These are phyloP conservation scores for Eristalis tenax DNA, from an alignment of 2,888 invertebrate species.

Conservation along the genomic window DNA sequence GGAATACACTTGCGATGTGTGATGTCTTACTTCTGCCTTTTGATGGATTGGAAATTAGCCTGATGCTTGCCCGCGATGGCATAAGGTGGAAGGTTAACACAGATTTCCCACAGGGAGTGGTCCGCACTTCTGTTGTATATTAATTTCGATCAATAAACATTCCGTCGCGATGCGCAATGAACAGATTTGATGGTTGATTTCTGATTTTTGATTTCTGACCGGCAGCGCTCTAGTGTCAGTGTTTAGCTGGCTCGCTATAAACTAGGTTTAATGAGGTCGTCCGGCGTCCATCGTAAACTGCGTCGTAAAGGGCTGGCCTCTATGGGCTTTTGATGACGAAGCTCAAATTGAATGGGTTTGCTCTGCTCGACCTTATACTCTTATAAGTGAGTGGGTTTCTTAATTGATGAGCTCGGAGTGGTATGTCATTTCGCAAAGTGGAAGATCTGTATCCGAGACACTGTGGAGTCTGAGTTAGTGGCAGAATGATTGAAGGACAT, in stretches of 20 bases:
- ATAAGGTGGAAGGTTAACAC: constrained; percentile 57
- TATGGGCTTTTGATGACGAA: neutral
- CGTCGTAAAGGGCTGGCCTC: neutral
- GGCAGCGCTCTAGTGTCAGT: neutral
- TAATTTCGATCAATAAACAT: constrained; percentile 12
- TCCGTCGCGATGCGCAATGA: neutral
- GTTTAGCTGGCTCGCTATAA: neutral
- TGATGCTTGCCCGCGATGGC: constrained; percentile 25
- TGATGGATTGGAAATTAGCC: constrained; percentile 70
- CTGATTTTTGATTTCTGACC: neutral
- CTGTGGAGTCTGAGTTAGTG: neutral
- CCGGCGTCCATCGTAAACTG: neutral
- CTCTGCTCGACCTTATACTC: neutral
- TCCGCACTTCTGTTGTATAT: neutral
- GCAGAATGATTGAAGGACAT: neutral
- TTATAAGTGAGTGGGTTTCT: neutral
- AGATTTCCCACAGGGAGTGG: neutral
- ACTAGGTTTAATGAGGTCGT: neutral
- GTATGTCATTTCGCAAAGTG: neutral
- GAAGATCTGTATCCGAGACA: neutral
- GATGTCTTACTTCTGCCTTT: constrained; percentile 63
- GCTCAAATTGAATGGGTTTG: neutral
- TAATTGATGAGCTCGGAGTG: neutral
- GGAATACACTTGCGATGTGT: constrained; percentile 59
- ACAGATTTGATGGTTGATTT: neutral